These are phyloP conservation scores for Ophiothrix spiculata DNA, from an alignment of 35 echinoderm and acorn worm species.

Conservation along the genomic window DNA sequence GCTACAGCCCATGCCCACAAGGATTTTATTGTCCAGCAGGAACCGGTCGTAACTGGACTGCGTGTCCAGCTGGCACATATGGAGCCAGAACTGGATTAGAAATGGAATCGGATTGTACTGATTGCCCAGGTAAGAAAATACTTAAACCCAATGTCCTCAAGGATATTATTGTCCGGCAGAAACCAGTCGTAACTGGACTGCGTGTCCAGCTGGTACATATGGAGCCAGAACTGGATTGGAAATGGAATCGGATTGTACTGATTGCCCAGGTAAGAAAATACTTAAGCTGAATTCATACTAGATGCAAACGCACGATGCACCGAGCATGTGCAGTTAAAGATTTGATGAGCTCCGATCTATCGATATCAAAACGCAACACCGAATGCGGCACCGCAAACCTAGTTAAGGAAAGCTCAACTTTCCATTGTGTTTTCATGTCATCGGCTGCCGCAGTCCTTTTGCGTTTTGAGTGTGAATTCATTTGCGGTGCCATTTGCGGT, in stretches of 20 bases:
- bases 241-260: constrained; percentile 68
- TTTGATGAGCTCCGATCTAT: too few species aligned
- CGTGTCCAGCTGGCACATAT: constrained; percentile 90
- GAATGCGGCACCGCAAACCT: too few species aligned
- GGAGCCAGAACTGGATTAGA: constrained; percentile 66
- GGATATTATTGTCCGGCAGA: constrained; percentile 82
- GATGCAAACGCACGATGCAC: too few species aligned
- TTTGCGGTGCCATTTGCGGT: too few species aligned
- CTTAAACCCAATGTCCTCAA: constrained; percentile 64
- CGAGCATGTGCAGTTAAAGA: too few species aligned
- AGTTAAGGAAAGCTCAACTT: too few species aligned
- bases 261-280: constrained; percentile 78
- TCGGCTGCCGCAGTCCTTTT: too few species aligned
- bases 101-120: constrained; percentile 70
- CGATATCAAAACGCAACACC: too few species aligned
- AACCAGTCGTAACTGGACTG: constrained; percentile 93
- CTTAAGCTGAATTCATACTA: too few species aligned
- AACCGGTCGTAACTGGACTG: constrained; percentile 95
- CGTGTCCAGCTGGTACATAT: constrained; percentile 88
- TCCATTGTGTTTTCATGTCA: too few species aligned
- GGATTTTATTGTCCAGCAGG: constrained; percentile 85
- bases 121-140: constrained; percentile 78
- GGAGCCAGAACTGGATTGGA: constrained; percentile 65
- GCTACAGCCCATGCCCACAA: constrained; percentile 66
- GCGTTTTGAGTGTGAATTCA: too few species aligned